Conservation (phyloP, 2,113 vertebrate species). For the Felis chaus region DNA sequence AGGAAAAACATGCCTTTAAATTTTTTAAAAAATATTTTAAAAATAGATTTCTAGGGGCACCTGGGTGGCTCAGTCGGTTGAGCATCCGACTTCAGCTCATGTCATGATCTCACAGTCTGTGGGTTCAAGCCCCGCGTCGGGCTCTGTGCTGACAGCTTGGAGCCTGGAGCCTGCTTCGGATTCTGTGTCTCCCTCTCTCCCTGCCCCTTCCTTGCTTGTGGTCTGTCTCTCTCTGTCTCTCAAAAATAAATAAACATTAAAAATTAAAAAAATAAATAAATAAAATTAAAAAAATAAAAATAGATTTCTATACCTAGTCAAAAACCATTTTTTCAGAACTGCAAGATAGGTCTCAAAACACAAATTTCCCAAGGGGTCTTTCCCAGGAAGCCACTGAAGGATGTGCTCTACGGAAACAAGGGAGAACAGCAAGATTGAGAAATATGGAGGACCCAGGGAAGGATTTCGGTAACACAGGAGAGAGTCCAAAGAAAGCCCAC, state of each 20-base stretch:
- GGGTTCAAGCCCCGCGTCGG: fast-evolving
- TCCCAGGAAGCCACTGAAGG: neutral
- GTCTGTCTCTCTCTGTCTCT: no score
- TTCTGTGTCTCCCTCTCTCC: no score
- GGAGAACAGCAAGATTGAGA: neutral
- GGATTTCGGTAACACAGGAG: neutral
- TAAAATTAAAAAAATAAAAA: no score
- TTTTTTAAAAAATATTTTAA: neutral
- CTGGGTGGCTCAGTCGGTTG: no score
- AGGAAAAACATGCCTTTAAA: neutral
- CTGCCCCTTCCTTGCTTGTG: no score
- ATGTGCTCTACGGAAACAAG: neutral
- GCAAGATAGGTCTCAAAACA: neutral
- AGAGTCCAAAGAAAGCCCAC: neutral
- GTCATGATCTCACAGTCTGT: no score
- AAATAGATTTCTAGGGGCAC: no score
- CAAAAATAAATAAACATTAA: no score
- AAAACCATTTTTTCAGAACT: neutral
- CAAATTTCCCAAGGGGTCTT: neutral
- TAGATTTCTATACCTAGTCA: neutral
- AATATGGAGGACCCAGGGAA: neutral
- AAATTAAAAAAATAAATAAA: no score
- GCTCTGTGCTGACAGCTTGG: no score
- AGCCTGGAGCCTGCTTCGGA: no score
- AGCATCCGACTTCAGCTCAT: no score